phyloP scores from a whole-genome alignment of 2,113 vertebrate genomes.

The Machaerirhynchus nigripectus region DNA sequence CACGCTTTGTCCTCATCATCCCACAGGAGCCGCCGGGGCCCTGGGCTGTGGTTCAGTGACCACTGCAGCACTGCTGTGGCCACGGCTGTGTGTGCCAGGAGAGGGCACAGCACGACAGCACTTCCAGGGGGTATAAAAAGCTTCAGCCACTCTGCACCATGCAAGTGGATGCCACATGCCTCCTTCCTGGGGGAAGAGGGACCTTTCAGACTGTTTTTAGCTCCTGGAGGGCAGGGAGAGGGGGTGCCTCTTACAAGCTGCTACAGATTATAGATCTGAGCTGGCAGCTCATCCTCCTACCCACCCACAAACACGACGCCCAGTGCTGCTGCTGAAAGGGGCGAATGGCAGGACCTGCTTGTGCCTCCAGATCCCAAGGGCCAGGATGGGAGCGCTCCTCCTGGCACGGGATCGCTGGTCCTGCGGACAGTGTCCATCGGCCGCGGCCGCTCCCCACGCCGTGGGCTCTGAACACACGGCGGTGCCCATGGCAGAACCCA shows the following conservation, averaged over 20 bases:
- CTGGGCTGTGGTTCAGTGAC: accelerated
- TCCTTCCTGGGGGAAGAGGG: not conserved
- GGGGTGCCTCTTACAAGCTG: conserved; percentile 44
- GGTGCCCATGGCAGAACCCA: not conserved
- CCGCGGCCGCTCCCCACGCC: too few species aligned
- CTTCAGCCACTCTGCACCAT: not conserved
- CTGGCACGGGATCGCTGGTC: accelerated
- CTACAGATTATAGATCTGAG: conserved; percentile 58
- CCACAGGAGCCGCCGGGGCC: accelerated
- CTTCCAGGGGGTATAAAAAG: not conserved
- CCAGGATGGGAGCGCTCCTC: not conserved
- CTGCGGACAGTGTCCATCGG: accelerated
- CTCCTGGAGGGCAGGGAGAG: conserved; percentile 47
- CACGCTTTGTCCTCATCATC: accelerated
- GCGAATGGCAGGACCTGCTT: not conserved
- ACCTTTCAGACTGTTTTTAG: conserved; percentile 48
- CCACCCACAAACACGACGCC: not conserved
- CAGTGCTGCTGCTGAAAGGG: not conserved
- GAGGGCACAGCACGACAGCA: accelerated
- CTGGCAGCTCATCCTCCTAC: conserved; percentile 60
- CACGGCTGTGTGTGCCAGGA: accelerated
- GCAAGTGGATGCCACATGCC: not conserved
- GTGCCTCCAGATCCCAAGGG: not conserved
- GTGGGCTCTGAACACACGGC: accelerated
- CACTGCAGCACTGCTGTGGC: accelerated